phyloP scores from a whole-genome alignment of 2,797 vertebrate species.

The Lepilemur septentrionalis region DNA sequence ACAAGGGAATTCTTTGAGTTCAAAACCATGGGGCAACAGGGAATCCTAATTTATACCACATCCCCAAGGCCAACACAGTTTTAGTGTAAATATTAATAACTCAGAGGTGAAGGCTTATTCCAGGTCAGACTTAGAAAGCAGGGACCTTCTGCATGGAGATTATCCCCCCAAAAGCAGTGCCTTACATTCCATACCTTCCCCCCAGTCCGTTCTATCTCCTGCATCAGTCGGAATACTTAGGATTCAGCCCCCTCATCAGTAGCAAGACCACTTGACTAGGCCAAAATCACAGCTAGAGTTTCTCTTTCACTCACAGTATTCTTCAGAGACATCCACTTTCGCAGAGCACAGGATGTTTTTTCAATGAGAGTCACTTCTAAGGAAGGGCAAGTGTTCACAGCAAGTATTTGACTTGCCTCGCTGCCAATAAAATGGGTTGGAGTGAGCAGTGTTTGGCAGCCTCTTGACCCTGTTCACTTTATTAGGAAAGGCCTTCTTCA shows the following conservation, averaged over 20 bases:
- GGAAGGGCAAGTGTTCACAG: conserved; percentile 23
- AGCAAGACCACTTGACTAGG: neutral
- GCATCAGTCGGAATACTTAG: neutral
- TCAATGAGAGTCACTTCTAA: conserved; percentile 11
- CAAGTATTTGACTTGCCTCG: neutral
- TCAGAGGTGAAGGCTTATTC: neutral
- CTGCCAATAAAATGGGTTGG: neutral
- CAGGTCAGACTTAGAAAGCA: neutral
- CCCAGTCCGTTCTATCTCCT: neutral
- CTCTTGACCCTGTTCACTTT: neutral
- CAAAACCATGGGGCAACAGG: neutral
- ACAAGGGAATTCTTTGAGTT: neutral
- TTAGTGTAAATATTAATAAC: neutral
- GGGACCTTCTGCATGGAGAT: neutral
- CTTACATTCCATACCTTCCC: neutral
- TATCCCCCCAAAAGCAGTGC: neutral
- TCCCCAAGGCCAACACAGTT: neutral
- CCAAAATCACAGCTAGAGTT: neutral
- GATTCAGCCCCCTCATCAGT: neutral
- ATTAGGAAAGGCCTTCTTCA: conserved; percentile 14
- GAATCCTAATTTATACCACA: neutral
- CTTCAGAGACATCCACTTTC: conserved; percentile 7
- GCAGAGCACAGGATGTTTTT: conserved; percentile 45
- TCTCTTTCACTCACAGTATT: neutral
- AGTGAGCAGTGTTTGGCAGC: neutral